Conservation (phyloP, 2,113 vertebrate species). For the Otocyon megalotis region DNA sequence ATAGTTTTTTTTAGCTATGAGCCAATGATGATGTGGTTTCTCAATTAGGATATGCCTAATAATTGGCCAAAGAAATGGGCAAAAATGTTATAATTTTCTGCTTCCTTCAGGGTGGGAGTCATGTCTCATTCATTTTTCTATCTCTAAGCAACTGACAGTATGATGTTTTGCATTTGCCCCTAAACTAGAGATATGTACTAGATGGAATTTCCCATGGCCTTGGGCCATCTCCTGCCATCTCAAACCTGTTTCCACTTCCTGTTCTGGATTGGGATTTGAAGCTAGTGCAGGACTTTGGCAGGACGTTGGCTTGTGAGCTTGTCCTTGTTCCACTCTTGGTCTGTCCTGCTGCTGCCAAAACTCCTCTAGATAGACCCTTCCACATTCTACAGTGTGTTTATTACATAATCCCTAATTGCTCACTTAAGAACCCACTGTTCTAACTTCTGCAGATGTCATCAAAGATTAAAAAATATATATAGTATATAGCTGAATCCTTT, state of each 20-base stretch:
- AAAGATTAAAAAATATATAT: background rate
- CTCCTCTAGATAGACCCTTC: background rate
- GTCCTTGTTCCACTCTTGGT: background rate
- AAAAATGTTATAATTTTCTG: conserved; percentile 42
- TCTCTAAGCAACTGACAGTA: background rate
- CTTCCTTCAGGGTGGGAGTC: background rate
- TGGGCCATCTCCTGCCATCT: background rate
- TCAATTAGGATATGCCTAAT: background rate
- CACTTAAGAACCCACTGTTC: background rate
- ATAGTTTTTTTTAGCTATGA: conserved; percentile 31
- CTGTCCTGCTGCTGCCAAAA: background rate
- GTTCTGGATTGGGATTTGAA: background rate
- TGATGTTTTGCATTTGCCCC: background rate
- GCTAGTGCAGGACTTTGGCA: background rate
- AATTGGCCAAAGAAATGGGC: background rate
- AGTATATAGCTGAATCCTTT: background rate
- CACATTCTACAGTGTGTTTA: background rate
- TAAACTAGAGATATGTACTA: background rate
- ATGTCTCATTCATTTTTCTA: background rate
- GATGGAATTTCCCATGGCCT: background rate
- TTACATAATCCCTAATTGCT: background rate
- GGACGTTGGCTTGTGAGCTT: background rate
- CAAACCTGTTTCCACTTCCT: background rate
- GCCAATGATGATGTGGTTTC: background rate
- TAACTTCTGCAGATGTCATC: background rate